Percentiles rank a stretch among this genome's conserved stretches.
Conservation (phyloP, 2,888 invertebrate genomes). For the Hypselothyrea guttata region DNA sequence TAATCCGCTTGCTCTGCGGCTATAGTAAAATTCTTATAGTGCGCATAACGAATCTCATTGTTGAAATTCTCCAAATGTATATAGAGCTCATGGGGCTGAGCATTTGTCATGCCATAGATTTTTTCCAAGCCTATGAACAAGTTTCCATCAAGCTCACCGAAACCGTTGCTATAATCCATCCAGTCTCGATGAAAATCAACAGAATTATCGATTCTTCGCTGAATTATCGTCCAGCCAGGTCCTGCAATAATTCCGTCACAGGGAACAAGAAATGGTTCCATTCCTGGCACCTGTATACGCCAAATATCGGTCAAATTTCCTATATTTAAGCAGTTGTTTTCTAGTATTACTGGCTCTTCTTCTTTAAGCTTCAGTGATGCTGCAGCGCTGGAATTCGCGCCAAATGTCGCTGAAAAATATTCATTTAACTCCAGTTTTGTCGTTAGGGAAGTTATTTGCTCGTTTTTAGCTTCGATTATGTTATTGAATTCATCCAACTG, state of each 20-base stretch:
- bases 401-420: not conserved
- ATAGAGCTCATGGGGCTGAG: constrained; percentile 31
- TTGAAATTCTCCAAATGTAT: constrained; percentile 32
- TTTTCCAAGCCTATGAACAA: constrained; percentile 45
- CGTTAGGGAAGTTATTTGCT: constrained; percentile 20
- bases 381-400: constrained; percentile 1
- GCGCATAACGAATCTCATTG: constrained; percentile 26
- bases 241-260: constrained; percentile 43
- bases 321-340: constrained; percentile 29
- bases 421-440: constrained; percentile 13
- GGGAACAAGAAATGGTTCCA: constrained; percentile 30
- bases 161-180: constrained; percentile 35
- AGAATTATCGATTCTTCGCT: constrained; percentile 27
- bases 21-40: constrained; percentile 32
- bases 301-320: constrained; percentile 21
- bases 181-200: constrained; percentile 37
- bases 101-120: constrained; percentile 30
- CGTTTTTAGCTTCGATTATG: constrained; percentile 27
- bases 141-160: constrained; percentile 36
- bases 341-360: constrained; percentile 2
- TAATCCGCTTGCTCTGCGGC: constrained; percentile 29
- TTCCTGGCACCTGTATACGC: constrained; percentile 31
- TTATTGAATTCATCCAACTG: constrained; percentile 23
- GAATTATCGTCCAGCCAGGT: constrained; percentile 44
- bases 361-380: constrained; percentile 3